These are phyloP conservation scores for Podarcis muralis DNA, from an alignment of 2,113 vertebrate genomes.

Conservation along the genomic window DNA sequence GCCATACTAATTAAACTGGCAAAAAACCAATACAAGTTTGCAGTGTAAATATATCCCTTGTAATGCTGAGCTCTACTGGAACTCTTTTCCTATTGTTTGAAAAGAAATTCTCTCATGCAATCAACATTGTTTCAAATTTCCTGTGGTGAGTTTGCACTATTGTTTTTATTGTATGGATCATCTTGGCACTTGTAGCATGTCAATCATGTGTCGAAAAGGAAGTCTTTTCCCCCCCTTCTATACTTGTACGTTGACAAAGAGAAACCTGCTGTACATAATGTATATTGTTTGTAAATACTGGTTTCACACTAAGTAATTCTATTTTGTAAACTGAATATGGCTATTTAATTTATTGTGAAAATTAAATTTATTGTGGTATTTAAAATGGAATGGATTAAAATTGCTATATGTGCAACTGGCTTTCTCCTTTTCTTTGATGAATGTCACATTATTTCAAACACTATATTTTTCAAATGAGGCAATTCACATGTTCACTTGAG, in stretches of 20 bases:
- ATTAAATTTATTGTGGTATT: constrained; percentile 87
- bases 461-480: not conserved
- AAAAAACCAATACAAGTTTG: constrained; percentile 12
- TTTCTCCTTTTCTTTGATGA: constrained; percentile 45
- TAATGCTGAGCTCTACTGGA: constrained; percentile 66
- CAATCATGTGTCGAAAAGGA: constrained; percentile 62
- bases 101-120: constrained; percentile 69
- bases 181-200: constrained; percentile 78
- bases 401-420: constrained; percentile 73
- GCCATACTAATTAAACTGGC: not conserved
- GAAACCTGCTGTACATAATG: constrained; percentile 79
- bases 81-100: constrained; percentile 82
- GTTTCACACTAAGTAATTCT: constrained; percentile 88
- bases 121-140: constrained; percentile 73
- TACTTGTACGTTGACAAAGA: constrained; percentile 69
- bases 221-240: constrained; percentile 67
- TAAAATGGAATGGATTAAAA: constrained; percentile 86
- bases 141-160: constrained; percentile 81
- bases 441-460: not conserved
- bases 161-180: constrained; percentile 70
- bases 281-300: constrained; percentile 83
- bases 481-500: not conserved
- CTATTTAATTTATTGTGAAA: constrained; percentile 88
- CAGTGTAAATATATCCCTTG: constrained; percentile 27
- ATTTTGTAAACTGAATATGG: constrained; percentile 88